These are phyloP conservation scores for Lophura nycthemera DNA, from an alignment of 2,113 vertebrate species.

Conservation along the genomic window DNA sequence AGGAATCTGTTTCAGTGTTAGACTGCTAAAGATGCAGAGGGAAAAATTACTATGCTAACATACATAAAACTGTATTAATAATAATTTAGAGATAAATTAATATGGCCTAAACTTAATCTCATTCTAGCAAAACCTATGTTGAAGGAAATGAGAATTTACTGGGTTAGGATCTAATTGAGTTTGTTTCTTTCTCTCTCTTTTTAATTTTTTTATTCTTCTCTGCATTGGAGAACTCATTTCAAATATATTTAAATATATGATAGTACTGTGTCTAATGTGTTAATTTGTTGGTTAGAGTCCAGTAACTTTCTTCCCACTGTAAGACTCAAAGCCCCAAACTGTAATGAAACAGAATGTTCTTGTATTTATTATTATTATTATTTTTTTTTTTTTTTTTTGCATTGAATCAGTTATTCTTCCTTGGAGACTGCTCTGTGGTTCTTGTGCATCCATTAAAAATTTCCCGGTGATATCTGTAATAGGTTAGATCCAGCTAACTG, in stretches of 20 bases:
- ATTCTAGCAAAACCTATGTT: constrained; percentile 2
- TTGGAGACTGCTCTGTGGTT: neutral
- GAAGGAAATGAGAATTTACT: constrained; percentile 42
- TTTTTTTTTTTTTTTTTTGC: neutral
- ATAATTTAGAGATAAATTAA: constrained; percentile 37
- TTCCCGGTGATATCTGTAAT: neutral
- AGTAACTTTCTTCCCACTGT: neutral
- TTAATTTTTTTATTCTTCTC: neutral
- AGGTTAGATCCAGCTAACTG: neutral
- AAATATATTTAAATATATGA: neutral
- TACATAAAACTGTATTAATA: constrained; percentile 1
- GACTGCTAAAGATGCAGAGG: neutral
- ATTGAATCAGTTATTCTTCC: neutral
- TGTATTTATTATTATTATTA: neutral
- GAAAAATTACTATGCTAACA: neutral
- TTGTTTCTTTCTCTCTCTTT: neutral
- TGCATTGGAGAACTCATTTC: neutral
- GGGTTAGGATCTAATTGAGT: neutral
- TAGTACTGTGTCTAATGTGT: neutral
- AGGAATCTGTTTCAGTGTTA: neutral
- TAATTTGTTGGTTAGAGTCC: neutral
- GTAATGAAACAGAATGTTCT: neutral
- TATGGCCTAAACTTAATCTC: constrained; percentile 1
- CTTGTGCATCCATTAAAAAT: neutral
- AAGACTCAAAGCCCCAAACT: neutral